Base-by-base conservation (phyloP, 2,113 vertebrate genomes). In the Eretmochelys imbricata region DNA sequence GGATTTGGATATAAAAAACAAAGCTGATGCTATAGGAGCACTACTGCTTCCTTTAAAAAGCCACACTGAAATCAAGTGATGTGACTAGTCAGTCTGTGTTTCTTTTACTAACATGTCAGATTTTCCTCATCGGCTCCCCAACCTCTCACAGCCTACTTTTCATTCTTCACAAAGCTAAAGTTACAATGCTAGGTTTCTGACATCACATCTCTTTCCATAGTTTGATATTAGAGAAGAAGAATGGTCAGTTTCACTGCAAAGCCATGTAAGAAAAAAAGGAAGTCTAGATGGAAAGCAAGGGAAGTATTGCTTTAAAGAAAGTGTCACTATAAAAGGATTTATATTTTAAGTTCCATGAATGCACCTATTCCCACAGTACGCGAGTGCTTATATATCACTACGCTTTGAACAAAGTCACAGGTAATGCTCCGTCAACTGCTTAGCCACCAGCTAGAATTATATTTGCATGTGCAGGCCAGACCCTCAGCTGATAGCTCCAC, bases 291-390 rank as follows among this genome's bases (percentile, higher is more conserved):
- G 42, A 78, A 46, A 78, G 24, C 42, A 48, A 75, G 16, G 16
- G 72, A 76, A 42, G 42, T 42, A 46, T 25, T 46, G n/a, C 72
- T 76, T 69, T 20, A 65, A 65, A 72, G 42, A 35, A 31, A 16
- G 10, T 16, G 72, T 6, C 42, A 10, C 38, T 14, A 76, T 25
- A 25, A 42, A 9, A 38, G 27, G 17, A 84, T 89, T 48, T 16
- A 11, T 0, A 2, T 53, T 92, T 80, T 20, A 78, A 78, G 65
- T 27, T 62, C 79, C 10, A 1, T 5, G 4, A n/a, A 10, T 51
- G 27, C 42, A 65, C 6, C 12, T 93, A 31, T 93, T 6, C 25
- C 50, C 31, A 57, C 69, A 91, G 29, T 3, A 89, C 57, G n/a
- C 2, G 35, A 53, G 51, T 65, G n/a, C 17, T 20, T 89, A 88